Evolutionary conservation across 2,888 invertebrate genomes (phyloP), one percentile per base, ranked within the genome.

Genomic region (Pyralis farinalis): DNA sequence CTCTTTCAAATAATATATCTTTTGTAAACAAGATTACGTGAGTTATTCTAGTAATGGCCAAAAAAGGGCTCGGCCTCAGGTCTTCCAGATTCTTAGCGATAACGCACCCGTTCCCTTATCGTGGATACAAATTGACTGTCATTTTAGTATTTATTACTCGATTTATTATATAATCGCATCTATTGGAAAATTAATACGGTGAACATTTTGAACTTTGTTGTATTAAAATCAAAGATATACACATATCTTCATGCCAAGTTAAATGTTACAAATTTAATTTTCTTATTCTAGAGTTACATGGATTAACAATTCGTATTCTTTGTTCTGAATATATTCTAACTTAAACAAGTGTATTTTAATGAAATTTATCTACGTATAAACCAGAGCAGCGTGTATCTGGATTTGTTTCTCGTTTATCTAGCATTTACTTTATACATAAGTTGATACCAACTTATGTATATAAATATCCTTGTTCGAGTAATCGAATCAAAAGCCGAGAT

Each of bases 101-200:
- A 79, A 64, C 60, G 53, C 63, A 61, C 51, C 12, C 56, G 63
- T 71, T 67, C 56, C 62, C 71, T 67, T 70, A 74, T 71, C 69
- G 60, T 60, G 58, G 68, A 70, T 69, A 73, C 71, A 79, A 75
- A 79, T 78, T 72, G 72, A 67, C 67, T 68, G 61, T 65, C 67
- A 70, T 66, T 66, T 60, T 49, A 11, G 12, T 25, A 16, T 11
- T 25, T 10, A 30, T 10, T n/a, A n/a, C n/a, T n/a, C n/a, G n/a
- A n/a, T n/a, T n/a, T n/a, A n/a, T n/a, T n/a, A n/a, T n/a, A n/a
- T n/a, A n/a, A n/a, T n/a, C n/a, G n/a, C n/a, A n/a, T n/a, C n/a
- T n/a, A n/a, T n/a, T n/a, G n/a, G n/a, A n/a, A n/a, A n/a, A n/a
- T n/a, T n/a, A n/a, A n/a, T n/a, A n/a, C n/a, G n/a, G n/a, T n/a